Evolutionary conservation across 2,797 vertebrate species (phyloP).

Genomic region (Scleropages formosus): DNA sequence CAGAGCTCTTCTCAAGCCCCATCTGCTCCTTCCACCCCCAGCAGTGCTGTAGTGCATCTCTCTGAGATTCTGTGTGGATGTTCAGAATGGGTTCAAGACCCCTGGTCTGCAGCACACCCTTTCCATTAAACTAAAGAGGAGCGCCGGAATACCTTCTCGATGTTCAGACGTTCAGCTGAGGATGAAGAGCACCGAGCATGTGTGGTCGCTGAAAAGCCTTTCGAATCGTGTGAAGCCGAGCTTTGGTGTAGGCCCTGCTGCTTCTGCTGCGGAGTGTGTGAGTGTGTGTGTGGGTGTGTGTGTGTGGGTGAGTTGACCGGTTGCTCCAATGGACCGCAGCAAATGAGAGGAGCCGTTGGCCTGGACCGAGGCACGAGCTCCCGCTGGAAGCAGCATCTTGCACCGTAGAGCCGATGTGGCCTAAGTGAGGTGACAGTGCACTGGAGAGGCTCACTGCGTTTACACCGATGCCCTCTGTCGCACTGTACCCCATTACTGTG

Average conservation of each 20-base stretch:
- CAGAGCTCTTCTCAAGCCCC: slow-evolving; percentile 30
- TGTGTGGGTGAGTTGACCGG: slow-evolving; percentile 6
- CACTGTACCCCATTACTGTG: too few species aligned
- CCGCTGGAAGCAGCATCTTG: too few species aligned
- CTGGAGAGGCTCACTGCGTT: too few species aligned
- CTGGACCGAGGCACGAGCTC: too few species aligned
- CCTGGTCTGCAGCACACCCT: slow-evolving; percentile 22
- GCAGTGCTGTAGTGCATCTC: slow-evolving; percentile 42
- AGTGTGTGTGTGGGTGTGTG: slow-evolving; percentile 45
- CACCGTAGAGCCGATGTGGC: too few species aligned
- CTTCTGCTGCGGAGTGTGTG: neutral
- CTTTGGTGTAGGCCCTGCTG: too few species aligned
- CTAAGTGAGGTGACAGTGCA: too few species aligned
- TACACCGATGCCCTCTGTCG: too few species aligned
- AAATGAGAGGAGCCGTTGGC: too few species aligned
- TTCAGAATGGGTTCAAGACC: slow-evolving; percentile 31
- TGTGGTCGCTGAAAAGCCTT: too few species aligned
- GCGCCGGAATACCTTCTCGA: slow-evolving; percentile 49
- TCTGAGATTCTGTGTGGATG: slow-evolving; percentile 27
- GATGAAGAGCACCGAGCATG: slow-evolving; percentile 44
- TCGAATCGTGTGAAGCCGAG: too few species aligned
- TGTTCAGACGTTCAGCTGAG: slow-evolving; percentile 49
- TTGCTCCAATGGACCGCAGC: slow-evolving; percentile 26
- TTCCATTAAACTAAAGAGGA: slow-evolving; percentile 36
- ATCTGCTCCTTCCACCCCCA: slow-evolving; percentile 34